A percentile compares a stretch with the other conserved stretches of the same genome.
Evolutionary conservation across 2,113 vertebrate species (phyloP).

Genomic region (Cyprinodon tularosa): DNA sequence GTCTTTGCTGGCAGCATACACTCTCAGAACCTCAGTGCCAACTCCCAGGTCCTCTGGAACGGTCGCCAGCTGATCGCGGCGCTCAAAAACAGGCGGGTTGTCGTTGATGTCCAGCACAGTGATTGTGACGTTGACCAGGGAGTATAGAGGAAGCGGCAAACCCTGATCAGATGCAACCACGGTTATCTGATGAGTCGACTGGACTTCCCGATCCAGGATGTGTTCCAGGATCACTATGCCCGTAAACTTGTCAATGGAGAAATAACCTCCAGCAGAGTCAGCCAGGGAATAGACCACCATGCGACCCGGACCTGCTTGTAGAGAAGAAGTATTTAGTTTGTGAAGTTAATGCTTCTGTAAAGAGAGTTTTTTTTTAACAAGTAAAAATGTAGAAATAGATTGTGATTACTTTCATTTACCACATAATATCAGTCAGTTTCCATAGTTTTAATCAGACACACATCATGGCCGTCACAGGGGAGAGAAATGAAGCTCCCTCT

Average conservation of each 20-base stretch:
- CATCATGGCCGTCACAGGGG: background rate
- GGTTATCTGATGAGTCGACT: conserved; percentile 87
- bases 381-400: background rate
- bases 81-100: conserved; percentile 95
- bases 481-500: too few species aligned
- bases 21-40: conserved; percentile 87
- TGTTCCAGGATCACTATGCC: conserved; percentile 91
- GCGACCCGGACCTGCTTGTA: conserved; percentile 84
- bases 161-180: conserved; percentile 90
- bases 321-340: background rate
- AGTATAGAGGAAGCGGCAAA: conserved; percentile 83
- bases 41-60: conserved; percentile 88
- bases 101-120: conserved; percentile 96
- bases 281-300: conserved; percentile 88
- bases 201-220: conserved; percentile 89
- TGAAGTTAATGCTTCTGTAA: background rate
- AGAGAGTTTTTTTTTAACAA: background rate
- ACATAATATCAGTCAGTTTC: background rate
- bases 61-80: conserved; percentile 89
- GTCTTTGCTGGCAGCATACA: conserved; percentile 95
- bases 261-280: conserved; percentile 85
- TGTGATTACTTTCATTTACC: background rate
- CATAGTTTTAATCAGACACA: background rate
- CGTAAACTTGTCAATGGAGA: conserved; percentile 88
- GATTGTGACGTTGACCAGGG: conserved; percentile 87